These are phyloP conservation scores for Amblyraja radiata DNA, from an alignment of 2,797 vertebrate genomes.

Conservation along the genomic window DNA sequence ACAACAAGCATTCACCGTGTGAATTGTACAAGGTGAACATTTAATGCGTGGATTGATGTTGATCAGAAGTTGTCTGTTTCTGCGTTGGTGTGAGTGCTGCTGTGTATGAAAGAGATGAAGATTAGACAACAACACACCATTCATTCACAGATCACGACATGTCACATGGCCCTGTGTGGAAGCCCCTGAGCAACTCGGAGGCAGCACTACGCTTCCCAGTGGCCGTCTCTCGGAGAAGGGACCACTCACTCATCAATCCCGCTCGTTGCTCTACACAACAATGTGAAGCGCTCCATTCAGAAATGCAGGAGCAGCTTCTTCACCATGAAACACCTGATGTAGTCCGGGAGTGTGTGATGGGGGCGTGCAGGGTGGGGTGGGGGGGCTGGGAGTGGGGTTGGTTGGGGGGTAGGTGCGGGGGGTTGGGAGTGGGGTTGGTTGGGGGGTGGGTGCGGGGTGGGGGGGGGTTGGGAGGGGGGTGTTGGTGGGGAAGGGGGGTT, in stretches of 20 bases:
- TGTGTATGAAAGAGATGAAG: background rate
- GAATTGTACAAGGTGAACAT: too few relatives aligned
- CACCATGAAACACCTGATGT: background rate
- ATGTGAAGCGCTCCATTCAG: too few relatives aligned
- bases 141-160: background rate
- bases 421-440: too few relatives aligned
- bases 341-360: background rate
- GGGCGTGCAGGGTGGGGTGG: background rate
- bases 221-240: background rate
- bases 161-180: background rate
- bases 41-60: background rate
- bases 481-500: background rate
- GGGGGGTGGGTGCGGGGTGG: background rate
- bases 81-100: background rate
- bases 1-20: background rate
- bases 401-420: too few relatives aligned
- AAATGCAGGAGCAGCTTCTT: background rate
- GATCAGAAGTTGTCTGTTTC: background rate
- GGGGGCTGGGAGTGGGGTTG: too few relatives aligned
- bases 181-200: background rate
- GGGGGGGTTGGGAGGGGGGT: background rate
- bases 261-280: background rate
- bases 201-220: too few relatives aligned
- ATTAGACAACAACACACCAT: background rate
- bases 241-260: background rate